Evolutionary conservation across 2,113 vertebrate species (phyloP).

Genomic region (Coptodon rendalli): DNA sequence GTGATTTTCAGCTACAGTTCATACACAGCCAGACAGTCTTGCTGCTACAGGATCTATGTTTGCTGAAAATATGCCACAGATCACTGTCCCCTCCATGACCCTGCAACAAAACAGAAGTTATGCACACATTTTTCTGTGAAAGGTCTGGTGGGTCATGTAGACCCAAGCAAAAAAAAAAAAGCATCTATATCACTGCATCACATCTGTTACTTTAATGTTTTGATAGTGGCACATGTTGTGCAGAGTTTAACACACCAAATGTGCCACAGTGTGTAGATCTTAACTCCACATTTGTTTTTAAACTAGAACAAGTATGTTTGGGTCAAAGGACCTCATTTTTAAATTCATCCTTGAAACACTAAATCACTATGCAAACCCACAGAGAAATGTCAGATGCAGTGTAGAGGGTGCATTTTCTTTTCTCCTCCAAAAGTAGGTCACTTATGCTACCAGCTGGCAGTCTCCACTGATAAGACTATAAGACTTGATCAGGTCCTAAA

Average conservation of each 20-base stretch:
- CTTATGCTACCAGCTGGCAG: background rate
- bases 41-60: background rate
- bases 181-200: background rate
- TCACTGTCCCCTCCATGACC: background rate
- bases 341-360: background rate
- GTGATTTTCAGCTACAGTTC: background rate
- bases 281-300: background rate
- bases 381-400: background rate
- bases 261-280: background rate
- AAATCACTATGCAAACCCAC: background rate
- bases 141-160: background rate
- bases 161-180: background rate
- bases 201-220: background rate
- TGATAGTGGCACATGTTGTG: background rate
- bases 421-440: background rate
- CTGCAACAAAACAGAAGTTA: background rate
- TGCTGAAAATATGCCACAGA: background rate
- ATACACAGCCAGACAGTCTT: background rate
- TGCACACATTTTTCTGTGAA: background rate
- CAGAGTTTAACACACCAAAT: too few species aligned
- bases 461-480: background rate
- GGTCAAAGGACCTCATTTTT: background rate
- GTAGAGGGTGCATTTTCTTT: fast-evolving
- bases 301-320: background rate
- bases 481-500: background rate